These are phyloP conservation scores for Brachynemurus nebulosus DNA, from an alignment of 2,888 invertebrate genomes.

Conservation along the genomic window DNA sequence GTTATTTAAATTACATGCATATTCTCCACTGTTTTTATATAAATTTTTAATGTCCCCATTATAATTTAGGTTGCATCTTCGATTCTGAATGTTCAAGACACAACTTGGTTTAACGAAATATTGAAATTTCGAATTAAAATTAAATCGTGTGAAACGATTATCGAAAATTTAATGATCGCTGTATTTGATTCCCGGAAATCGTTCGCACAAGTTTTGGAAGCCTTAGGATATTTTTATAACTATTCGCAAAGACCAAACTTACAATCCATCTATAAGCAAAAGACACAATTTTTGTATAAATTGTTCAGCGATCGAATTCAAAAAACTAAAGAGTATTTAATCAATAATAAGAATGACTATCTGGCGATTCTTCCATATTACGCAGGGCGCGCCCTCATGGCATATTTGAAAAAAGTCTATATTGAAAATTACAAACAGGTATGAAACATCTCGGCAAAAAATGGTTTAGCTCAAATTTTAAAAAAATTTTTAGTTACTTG, in stretches of 20 bases:
- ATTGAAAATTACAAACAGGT: conserved; percentile 45
- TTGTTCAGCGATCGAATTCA: conserved; percentile 65
- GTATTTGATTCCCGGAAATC: conserved; percentile 68
- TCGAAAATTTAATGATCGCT: conserved; percentile 66
- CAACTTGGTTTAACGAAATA: conserved; percentile 72
- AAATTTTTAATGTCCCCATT: too few species aligned
- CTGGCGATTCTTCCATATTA: conserved; percentile 55
- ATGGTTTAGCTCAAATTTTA: too few species aligned
- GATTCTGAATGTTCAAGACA: conserved; percentile 64
- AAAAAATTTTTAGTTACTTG: conserved; percentile 42
- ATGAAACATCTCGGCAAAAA: too few species aligned
- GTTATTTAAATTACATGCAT: too few species aligned
- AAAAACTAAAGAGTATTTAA: conserved; percentile 53
- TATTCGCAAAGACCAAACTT: conserved; percentile 63
- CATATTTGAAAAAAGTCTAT: too few species aligned
- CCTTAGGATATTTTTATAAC: conserved; percentile 61
- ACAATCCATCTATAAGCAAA: conserved; percentile 50
- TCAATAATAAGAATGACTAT: conserved; percentile 43
- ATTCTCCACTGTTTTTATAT: too few species aligned
- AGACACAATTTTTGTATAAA: conserved; percentile 53
- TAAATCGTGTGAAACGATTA: conserved; percentile 56
- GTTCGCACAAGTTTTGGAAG: conserved; percentile 66
- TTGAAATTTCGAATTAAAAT: conserved; percentile 42
- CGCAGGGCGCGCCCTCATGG: conserved; percentile 46
- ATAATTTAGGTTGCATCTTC: conserved; percentile 39